Evolutionary conservation across 1,140 invertebrate genomes (phyloP).

Genomic region (Diabrotica virgifera): DNA sequence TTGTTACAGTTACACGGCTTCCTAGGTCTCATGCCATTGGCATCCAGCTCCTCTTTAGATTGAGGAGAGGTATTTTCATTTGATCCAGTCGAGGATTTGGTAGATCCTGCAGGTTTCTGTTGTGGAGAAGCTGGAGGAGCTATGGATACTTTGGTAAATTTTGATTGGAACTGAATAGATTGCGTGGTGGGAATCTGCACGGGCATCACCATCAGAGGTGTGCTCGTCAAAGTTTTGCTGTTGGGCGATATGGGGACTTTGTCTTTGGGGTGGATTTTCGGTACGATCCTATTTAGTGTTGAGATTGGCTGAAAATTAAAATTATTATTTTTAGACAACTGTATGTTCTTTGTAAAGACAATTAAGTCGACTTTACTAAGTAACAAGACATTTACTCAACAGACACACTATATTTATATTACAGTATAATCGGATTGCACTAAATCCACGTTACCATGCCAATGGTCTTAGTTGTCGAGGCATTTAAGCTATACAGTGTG

Average conservation of each 20-base stretch:
- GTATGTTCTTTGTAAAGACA: no score
- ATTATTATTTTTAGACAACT: no score
- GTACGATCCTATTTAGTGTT: conserved; percentile 25
- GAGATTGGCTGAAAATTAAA: conserved; percentile 21
- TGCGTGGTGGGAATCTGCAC: conserved; percentile 15
- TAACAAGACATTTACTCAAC: no score
- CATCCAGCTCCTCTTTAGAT: conserved; percentile 43
- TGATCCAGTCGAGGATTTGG: neutral
- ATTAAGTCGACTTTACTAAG: no score
- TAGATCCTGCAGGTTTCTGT: conserved; percentile 15
- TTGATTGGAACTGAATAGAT: conserved; percentile 7
- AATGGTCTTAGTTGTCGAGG: no score
- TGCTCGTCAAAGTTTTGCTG: conserved; percentile 12
- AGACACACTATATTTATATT: no score
- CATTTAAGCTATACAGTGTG: no score
- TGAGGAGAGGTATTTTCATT: conserved; percentile 19
- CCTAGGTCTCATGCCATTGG: conserved; percentile 69
- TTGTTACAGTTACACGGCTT: conserved; percentile 99
- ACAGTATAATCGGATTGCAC: no score
- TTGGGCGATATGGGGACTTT: conserved; percentile 19
- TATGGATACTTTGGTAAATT: conserved; percentile 30
- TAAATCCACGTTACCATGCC: no score
- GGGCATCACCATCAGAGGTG: conserved; percentile 34
- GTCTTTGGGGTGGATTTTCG: conserved; percentile 25
- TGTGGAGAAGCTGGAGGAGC: conserved; percentile 10